Evolutionary conservation across 2,888 invertebrate species (phyloP), one percentile per base, ranked within the genome.

Genomic region (Melanostoma mellinum): DNA sequence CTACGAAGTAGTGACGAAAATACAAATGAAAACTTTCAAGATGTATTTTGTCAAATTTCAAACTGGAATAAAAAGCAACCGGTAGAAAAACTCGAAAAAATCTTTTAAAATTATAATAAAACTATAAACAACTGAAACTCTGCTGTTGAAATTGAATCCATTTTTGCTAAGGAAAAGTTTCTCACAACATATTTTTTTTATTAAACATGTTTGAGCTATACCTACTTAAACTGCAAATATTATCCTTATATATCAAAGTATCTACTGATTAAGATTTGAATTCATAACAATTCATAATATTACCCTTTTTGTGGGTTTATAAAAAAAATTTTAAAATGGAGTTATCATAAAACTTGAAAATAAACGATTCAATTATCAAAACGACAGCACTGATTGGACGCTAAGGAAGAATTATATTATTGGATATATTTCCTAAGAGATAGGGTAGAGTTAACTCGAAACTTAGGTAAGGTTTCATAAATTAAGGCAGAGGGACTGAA

Each of bases 81-180:
- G 46, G 46, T 46, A 46, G 46, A 46, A 46, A 46, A 9, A 46
- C 46, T 46, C 46, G 46, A 46, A 46, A 46, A 46, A 46, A 46
- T 46, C 46, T 20, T 46, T 46, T 46, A 3, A 20, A 46, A 46
- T 20, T 46, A 44, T 44, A 44, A 10, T 44, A n/a, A 44, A 44
- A 44, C 44, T 44, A 44, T 44, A 44, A 44, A n/a, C 44, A 44
- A 44, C 44, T 44, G 44, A 44, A 44, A 44, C 44, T 44, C 44
- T 44, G 3, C 44, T 44, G 3, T 42, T 42, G 42, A 42, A 42
- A 42, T 42, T 42, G 42, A 42, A 6, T 42, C n/a, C n/a, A n/a
- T n/a, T n/a, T 42, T 42, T 42, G 42, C 42, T 42, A 42, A 42
- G 1, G 4, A 42, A 42, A 42, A 42, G 4, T 6, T 42, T 42